phyloP scores from a whole-genome alignment of 2,888 invertebrate species.

The Oligia fasciuncula region DNA sequence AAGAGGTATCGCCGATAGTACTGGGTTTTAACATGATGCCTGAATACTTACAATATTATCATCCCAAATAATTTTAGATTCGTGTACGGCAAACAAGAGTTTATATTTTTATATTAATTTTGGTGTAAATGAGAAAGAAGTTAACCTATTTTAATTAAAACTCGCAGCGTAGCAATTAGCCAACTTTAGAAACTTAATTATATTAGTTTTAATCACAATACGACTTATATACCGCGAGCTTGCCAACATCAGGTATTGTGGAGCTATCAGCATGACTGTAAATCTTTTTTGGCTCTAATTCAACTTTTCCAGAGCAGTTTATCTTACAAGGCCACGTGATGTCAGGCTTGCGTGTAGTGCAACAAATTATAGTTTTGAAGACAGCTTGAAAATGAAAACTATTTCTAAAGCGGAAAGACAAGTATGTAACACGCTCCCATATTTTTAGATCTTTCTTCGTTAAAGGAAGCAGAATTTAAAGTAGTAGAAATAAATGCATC shows the following conservation, averaged over 20 bases:
- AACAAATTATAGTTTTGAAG: conserved; percentile 42
- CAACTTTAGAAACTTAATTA: conserved; percentile 39
- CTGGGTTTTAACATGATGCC: background rate
- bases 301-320: conserved; percentile 27
- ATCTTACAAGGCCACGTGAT: conserved; percentile 24
- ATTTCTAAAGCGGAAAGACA: conserved; percentile 43
- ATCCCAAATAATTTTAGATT: background rate
- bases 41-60: background rate
- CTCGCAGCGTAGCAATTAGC: conserved; percentile 34
- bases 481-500: background rate
- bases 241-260: conserved; percentile 33
- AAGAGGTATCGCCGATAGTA: background rate
- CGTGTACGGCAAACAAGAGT: conserved; percentile 11
- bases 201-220: conserved; percentile 52
- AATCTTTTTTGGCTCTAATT: conserved; percentile 29
- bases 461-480: conserved; percentile 17
- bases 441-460: background rate
- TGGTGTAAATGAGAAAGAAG: conserved; percentile 31
- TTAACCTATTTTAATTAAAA: conserved; percentile 47
- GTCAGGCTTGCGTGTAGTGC: conserved; percentile 33
- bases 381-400: conserved; percentile 44
- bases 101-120: conserved; percentile 19
- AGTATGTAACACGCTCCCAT: background rate
- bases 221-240: conserved; percentile 24
- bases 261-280: conserved; percentile 17